Conservation (phyloP, 2,113 vertebrate genomes). For the Apteryx mantelli region DNA sequence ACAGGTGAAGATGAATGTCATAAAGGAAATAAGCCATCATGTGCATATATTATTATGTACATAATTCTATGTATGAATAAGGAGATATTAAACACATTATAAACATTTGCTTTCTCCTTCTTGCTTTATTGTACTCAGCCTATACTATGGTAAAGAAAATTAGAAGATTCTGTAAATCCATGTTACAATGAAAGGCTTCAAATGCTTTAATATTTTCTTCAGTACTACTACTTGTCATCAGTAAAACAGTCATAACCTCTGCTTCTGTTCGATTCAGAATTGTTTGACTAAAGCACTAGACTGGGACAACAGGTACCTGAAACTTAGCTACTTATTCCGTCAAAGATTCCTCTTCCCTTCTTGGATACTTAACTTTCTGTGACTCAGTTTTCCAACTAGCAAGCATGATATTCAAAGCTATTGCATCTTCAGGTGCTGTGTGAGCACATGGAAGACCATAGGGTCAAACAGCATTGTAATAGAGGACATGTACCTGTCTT, state of each 20-base stretch:
- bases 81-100: slow-evolving; percentile 20
- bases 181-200: neutral
- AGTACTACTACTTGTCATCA: neutral
- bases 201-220: neutral
- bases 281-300: neutral
- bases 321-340: neutral
- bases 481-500: neutral
- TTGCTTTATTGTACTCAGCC: neutral
- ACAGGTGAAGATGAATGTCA: slow-evolving; percentile 66
- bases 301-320: neutral
- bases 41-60: slow-evolving; percentile 32
- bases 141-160: slow-evolving; percentile 2
- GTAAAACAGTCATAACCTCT: slow-evolving; percentile 4
- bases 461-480: neutral
- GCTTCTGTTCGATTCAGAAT: slow-evolving; percentile 9
- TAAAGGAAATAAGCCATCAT: slow-evolving; percentile 43
- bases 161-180: neutral
- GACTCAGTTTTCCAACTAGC: neutral
- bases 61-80: slow-evolving; percentile 11
- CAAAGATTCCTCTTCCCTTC: neutral
- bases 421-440: neutral
- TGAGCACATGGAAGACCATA: neutral
- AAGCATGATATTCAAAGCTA: neutral
- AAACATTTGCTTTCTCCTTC: neutral
- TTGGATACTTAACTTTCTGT: neutral